Evolutionary conservation across 92 coral and sea anemone species (phyloP).

Genomic region (Muricea muricata): DNA sequence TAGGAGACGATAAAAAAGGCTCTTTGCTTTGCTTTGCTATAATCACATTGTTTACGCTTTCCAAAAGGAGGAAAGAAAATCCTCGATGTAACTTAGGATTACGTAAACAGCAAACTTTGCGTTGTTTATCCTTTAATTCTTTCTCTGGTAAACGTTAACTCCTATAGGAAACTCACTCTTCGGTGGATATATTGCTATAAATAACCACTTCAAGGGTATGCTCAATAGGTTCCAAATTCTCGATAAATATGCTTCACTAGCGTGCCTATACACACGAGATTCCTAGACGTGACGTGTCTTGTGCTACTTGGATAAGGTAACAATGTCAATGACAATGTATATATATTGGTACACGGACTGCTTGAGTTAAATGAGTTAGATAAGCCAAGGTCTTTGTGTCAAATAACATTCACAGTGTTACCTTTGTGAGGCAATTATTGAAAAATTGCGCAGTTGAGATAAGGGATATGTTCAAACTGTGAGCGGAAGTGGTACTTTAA

Average conservation of each 20-base stretch:
- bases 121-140: background rate
- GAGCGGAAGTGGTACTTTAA: conserved; percentile 44
- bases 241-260: no score
- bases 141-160: background rate
- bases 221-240: background rate
- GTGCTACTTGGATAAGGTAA: background rate
- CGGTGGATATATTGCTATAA: background rate
- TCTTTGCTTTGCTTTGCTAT: conserved; percentile 7
- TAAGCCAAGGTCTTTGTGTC: conserved; percentile 40
- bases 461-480: conserved; percentile 28
- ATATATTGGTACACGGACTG: conserved; percentile 7
- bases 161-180: background rate
- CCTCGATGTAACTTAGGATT: background rate
- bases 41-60: conserved; percentile 27
- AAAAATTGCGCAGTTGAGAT: conserved; percentile 43
- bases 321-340: background rate
- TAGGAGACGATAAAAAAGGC: background rate
- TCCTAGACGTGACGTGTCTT: no score
- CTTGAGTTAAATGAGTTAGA: conserved; percentile 43
- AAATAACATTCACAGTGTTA: conserved; percentile 45
- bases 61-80: background rate
- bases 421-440: conserved; percentile 48
- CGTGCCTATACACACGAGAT: no score
- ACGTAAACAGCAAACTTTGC: background rate
- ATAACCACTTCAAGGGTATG: background rate